Percentiles rank a stretch among this genome's conserved stretches.
Conservation (phyloP, 2,113 vertebrate genomes). For the Elephas maximus region DNA sequence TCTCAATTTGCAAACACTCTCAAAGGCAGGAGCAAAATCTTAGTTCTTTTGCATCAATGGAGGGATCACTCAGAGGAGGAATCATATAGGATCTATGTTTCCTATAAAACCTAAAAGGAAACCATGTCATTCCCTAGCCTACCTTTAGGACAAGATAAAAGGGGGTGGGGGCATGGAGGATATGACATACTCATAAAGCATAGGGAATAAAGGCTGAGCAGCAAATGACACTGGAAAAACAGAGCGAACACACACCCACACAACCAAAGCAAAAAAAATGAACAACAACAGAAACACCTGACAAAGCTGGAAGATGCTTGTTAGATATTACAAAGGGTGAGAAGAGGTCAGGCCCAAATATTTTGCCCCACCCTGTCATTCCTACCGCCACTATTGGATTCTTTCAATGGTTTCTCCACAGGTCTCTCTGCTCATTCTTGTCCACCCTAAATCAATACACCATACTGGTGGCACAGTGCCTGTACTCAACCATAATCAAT, state of each 20-base stretch:
- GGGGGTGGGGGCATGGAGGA: background rate
- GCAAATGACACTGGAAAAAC: background rate
- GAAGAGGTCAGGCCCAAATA: background rate
- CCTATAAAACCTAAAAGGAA: constrained; percentile 34
- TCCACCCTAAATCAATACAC: background rate
- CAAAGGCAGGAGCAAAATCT: background rate
- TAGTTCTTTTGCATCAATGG: background rate
- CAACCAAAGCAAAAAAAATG: background rate
- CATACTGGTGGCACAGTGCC: background rate
- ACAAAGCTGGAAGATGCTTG: background rate
- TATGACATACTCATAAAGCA: background rate
- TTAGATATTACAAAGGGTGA: background rate
- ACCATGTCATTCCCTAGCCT: background rate
- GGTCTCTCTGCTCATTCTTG: background rate
- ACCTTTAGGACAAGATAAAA: constrained; percentile 17
- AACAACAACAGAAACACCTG: background rate
- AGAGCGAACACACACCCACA: background rate
- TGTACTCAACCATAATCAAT: background rate
- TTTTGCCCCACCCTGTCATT: background rate
- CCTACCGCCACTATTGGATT: background rate
- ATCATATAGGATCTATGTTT: constrained; percentile 47
- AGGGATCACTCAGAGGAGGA: constrained; percentile 17
- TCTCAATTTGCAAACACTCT: background rate
- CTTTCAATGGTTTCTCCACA: background rate
- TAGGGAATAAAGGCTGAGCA: background rate